Conservation (phyloP, 1,140 invertebrate genomes). For the Spodoptera litura region DNA sequence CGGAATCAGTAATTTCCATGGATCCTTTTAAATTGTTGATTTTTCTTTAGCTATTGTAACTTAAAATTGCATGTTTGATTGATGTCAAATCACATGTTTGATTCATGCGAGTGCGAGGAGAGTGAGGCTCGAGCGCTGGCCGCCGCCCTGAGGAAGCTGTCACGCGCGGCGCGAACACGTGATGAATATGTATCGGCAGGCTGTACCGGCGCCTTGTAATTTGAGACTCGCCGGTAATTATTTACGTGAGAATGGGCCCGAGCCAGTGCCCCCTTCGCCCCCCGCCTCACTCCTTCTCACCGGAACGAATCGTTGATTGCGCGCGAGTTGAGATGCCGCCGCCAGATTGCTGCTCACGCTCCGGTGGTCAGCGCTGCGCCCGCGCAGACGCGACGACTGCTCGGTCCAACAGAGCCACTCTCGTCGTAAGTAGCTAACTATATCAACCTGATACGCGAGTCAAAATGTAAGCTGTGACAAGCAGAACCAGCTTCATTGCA, state of each 20-base stretch:
- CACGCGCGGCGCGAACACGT: conserved; percentile 77
- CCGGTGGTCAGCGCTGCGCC: conserved; percentile 52
- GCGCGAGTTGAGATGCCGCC: conserved; percentile 67
- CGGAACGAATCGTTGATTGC: conserved; percentile 82
- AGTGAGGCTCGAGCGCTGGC: conserved; percentile 7
- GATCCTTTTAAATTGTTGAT: not conserved
- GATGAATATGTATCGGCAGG: conserved; percentile 80
- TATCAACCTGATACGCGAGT: conserved; percentile 9
- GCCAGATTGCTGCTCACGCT: conserved; percentile 72
- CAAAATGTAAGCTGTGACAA: conserved; percentile 1
- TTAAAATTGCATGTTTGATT: conserved; percentile 8
- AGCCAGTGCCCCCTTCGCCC: conserved; percentile 44
- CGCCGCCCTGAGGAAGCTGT: conserved; percentile 79
- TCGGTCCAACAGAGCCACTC: conserved; percentile 18
- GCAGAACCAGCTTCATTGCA: conserved; percentile 2
- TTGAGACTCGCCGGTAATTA: conserved; percentile 82
- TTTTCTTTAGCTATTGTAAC: not conserved
- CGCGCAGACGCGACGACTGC: conserved; percentile 42
- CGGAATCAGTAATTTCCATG: conserved; percentile 5
- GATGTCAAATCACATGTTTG: conserved; percentile 2
- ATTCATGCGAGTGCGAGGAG: not conserved
- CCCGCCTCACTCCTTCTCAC: conserved; percentile 52
- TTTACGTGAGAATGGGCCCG: conserved; percentile 81
- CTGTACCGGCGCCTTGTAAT: conserved; percentile 83
- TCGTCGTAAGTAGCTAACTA: not conserved